phyloP scores from a whole-genome alignment of 2,797 vertebrate genomes.

The Carapus acus region DNA sequence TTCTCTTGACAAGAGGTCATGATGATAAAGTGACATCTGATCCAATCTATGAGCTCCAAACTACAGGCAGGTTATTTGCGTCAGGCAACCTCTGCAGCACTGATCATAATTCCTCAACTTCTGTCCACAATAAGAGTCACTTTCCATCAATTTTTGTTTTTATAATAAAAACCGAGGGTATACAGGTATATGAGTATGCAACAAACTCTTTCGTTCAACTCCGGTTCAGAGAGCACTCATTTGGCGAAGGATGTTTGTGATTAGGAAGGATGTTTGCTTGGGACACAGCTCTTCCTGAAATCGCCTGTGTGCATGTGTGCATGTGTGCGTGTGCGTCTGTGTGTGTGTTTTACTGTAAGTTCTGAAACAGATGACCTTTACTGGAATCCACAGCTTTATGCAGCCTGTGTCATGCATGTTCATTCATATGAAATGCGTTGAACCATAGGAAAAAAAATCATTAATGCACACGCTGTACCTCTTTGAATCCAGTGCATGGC shows the following conservation, averaged over 20 bases:
- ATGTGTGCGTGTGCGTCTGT: too few relatives aligned
- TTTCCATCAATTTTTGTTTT: slow-evolving; percentile 34
- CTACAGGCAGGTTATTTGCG: slow-evolving; percentile 42
- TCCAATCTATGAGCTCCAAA: slow-evolving; percentile 24
- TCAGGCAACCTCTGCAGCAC: slow-evolving; percentile 40
- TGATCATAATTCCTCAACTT: slow-evolving; percentile 48
- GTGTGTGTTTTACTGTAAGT: slow-evolving; percentile 21
- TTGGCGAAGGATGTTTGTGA: slow-evolving; percentile 58
- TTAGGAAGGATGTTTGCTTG: slow-evolving; percentile 60
- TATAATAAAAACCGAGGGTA: slow-evolving; percentile 14
- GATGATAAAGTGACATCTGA: slow-evolving; percentile 38
- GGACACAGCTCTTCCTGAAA: slow-evolving; percentile 54
- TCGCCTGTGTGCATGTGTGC: slow-evolving; percentile 29
- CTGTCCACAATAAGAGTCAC: slow-evolving; percentile 15
- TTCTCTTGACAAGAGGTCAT: slow-evolving; percentile 31
- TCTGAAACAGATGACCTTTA: slow-evolving; percentile 27
- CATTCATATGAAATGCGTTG: slow-evolving; percentile 44
- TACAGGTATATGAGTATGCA: slow-evolving; percentile 18
- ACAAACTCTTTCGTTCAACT: slow-evolving; percentile 13
- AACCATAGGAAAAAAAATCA: slow-evolving; percentile 44
- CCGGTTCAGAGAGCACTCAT: slow-evolving; percentile 1
- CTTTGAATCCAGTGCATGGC: slow-evolving; percentile 25
- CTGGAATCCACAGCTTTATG: slow-evolving; percentile 18
- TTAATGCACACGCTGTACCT: slow-evolving; percentile 41
- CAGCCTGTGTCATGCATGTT: slow-evolving; percentile 32